phyloP scores from a whole-genome alignment of 2,888 invertebrate species.

The Brachynemurus nebulosus region DNA sequence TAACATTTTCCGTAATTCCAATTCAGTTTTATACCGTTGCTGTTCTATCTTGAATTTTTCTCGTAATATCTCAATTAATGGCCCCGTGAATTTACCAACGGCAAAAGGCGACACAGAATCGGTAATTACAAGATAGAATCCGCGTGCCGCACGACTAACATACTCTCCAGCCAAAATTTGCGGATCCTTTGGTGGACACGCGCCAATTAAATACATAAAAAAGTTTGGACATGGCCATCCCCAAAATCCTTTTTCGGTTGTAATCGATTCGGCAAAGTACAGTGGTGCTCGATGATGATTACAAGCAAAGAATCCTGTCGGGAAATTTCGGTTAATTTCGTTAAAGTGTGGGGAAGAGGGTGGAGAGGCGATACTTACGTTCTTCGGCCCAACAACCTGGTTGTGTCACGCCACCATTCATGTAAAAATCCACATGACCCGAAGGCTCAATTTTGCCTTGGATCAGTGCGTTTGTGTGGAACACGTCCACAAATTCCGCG shows the following conservation, averaged over 20 bases:
- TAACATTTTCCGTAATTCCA: not conserved
- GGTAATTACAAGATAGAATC: constrained; percentile 42
- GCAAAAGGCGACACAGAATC: constrained; percentile 41
- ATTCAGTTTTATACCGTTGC: not conserved
- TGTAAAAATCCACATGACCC: constrained; percentile 58
- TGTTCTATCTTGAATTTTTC: constrained; percentile 5
- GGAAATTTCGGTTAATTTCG: too few species aligned
- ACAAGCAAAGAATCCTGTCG: constrained; percentile 46
- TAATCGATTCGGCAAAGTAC: constrained; percentile 51
- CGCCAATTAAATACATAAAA: constrained; percentile 39
- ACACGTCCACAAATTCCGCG: constrained; percentile 53
- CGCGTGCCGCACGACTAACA: constrained; percentile 28
- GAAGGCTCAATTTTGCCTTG: constrained; percentile 50
- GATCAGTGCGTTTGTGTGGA: constrained; percentile 55
- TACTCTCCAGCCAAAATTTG: constrained; percentile 37
- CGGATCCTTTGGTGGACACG: constrained; percentile 39
- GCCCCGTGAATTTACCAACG: constrained; percentile 39
- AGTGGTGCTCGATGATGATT: constrained; percentile 47
- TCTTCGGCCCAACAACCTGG: constrained; percentile 45
- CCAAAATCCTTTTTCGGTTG: constrained; percentile 46
- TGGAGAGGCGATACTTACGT: constrained; percentile 28
- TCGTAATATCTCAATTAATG: constrained; percentile 24
- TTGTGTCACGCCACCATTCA: constrained; percentile 55
- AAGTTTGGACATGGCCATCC: constrained; percentile 48
- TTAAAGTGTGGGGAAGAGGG: too few species aligned